These are phyloP conservation scores for Gonioctena quinquepunctata DNA, from an alignment of 1,140 invertebrate genomes.

Conservation along the genomic window DNA sequence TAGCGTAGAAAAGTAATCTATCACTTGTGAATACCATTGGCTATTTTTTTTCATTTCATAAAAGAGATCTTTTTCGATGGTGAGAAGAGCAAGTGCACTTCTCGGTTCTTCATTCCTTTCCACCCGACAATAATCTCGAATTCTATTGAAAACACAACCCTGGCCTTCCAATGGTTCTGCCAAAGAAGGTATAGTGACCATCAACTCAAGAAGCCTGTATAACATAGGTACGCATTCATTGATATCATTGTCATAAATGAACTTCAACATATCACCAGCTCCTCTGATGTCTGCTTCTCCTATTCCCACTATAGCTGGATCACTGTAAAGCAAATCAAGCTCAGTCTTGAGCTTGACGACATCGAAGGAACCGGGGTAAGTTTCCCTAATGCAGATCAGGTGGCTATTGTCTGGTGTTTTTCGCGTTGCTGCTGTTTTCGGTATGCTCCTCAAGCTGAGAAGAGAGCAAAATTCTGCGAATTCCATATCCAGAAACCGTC, in stretches of 20 bases:
- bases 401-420: not conserved
- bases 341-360: not conserved
- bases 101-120: conserved; percentile 8
- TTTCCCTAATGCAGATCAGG: not conserved
- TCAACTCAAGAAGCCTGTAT: not conserved
- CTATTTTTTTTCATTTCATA: not conserved
- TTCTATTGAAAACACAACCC: not conserved
- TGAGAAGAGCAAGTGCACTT: not conserved
- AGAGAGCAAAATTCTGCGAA: not conserved
- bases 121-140: not conserved
- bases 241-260: not conserved
- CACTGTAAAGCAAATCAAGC: not conserved
- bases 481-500: conserved; percentile 9
- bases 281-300: not conserved
- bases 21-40: conserved; percentile 1
- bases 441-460: not conserved
- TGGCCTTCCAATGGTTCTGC: not conserved
- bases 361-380: not conserved
- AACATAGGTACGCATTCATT: not conserved
- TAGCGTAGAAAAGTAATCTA: not conserved
- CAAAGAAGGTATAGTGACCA: not conserved
- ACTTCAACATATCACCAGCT: not conserved
- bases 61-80: not conserved
- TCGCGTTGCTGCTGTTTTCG: not conserved
- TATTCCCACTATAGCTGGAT: not conserved